Base-by-base conservation (phyloP, 2,888 invertebrate species). In the Hydroisotoma schaefferi region DNA sequence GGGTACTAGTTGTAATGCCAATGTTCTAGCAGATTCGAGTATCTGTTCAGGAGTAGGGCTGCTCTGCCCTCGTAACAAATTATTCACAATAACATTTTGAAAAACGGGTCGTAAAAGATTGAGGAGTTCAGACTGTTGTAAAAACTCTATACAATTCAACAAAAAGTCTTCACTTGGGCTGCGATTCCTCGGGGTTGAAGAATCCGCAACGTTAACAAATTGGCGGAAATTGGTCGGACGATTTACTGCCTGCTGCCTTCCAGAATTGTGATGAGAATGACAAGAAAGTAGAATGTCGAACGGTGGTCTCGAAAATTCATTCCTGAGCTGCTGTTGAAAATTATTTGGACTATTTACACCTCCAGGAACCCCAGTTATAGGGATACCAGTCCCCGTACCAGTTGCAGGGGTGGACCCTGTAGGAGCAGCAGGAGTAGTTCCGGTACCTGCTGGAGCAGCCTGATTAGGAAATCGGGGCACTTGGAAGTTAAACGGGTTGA, bases 21-120 rank as follows among this genome's bases (percentile, higher is more conserved):
- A 55, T 0, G 64, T 53, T 22, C 59, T 61, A 12, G 65, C 66
- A 57, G 66, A 71, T 2, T 67, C 67, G 53, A 57, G 64, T 1
- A 71, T 37, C 43, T 71, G 70, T 26, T 51, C 60, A n/a, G 47
- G 47, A 55, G 68, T 71, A 26, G 63, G 68, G 1, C 57, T 20
- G 47, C 69, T 68, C 23, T 68, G 46, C 52, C 70, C 70, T 28
- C 70, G 47, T 67, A 71, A 67, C 18, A 71, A 43, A 49, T 71
- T 69, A 49, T 67, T 67, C 26, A 65, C 61, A 15, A 69, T 59
- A 25, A 67, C 55, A 37, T 71, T 68, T 18, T 61, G 64, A 2
- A 69, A 10, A 15, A 61, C n/a, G 0, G 68, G 68, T 27, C 65
- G 67, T 0, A 63, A 44, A 2, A 57, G 22, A 18, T 64, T 62